Conservation (phyloP, 2,113 vertebrate species). For the Anarrhichthys ocellatus region DNA sequence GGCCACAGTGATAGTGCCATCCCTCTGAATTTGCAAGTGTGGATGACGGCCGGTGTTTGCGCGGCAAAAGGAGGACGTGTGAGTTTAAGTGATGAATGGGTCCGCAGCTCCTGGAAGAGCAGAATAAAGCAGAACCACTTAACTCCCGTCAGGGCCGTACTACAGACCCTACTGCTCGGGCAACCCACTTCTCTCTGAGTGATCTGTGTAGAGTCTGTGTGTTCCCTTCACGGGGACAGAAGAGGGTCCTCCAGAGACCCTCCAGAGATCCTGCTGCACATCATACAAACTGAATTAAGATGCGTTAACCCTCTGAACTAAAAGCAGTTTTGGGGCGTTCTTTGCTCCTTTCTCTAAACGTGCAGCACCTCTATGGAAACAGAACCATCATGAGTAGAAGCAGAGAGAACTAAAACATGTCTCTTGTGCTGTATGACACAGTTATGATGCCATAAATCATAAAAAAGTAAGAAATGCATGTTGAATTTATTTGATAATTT, state of each 20-base stretch:
- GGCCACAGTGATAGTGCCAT: conserved; percentile 41
- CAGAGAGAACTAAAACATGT: not conserved
- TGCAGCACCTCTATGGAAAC: not conserved
- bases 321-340: too few species aligned
- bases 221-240: not conserved
- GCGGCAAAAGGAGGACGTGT: conserved; percentile 45
- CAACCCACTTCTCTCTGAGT: conserved; percentile 17
- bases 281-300: conserved; percentile 10
- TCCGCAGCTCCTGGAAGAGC: conserved; percentile 48
- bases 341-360: too few species aligned
- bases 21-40: conserved; percentile 63
- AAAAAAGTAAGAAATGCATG: too few species aligned
- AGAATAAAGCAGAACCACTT: conserved; percentile 57
- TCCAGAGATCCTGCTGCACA: conserved; percentile 1
- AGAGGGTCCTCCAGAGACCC: not conserved
- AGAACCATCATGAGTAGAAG: too few species aligned
- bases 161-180: conserved; percentile 9
- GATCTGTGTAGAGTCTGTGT: conserved; percentile 18
- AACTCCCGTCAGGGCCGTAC: conserved; percentile 41
- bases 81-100: conserved; percentile 71
- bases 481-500: too few species aligned
- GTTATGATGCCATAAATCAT: not conserved
- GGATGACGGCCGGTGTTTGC: conserved; percentile 44
- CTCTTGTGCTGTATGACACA: not conserved
- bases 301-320: not conserved